Percentiles rank a stretch among this genome's conserved stretches.
Evolutionary conservation across 2,888 invertebrate genomes (phyloP).

Genomic region (Ophraella communa): DNA sequence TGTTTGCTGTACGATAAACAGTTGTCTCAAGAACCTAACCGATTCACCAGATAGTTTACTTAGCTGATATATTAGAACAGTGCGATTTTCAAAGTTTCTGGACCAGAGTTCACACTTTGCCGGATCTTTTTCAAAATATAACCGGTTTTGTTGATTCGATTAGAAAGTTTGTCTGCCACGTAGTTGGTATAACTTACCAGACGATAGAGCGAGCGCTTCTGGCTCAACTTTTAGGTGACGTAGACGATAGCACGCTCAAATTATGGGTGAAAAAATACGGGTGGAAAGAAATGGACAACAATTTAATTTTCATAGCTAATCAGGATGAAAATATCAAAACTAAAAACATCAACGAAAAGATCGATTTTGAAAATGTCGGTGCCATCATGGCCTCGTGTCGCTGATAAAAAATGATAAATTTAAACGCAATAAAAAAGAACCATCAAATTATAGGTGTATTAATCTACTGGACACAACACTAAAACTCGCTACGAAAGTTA

Average conservation of each 20-base stretch:
- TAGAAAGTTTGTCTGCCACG: slow-evolving; percentile 95
- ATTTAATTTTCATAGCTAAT: slow-evolving; percentile 86
- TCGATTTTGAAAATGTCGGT: slow-evolving; percentile 91
- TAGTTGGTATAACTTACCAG: slow-evolving; percentile 96
- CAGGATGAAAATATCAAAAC: slow-evolving; percentile 99
- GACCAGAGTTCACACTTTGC: slow-evolving; percentile 78
- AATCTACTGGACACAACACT: too few species aligned
- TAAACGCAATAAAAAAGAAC: too few species aligned
- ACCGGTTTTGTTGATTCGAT: slow-evolving; percentile 94
- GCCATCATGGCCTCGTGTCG: slow-evolving; percentile 84
- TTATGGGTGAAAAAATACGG: slow-evolving; percentile 94
- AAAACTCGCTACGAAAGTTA: too few species aligned
- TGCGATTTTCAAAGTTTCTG: slow-evolving; percentile 93
- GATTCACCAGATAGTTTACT: slow-evolving; percentile 85
- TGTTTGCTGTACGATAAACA: slow-evolving; percentile 86
- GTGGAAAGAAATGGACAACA: slow-evolving; percentile 86
- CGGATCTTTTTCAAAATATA: slow-evolving; percentile 79
- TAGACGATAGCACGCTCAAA: slow-evolving; percentile 84
- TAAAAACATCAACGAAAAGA: slow-evolving; percentile 98
- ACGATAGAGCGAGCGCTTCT: slow-evolving; percentile 85
- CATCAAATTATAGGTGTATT: too few species aligned
- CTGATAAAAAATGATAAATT: too few species aligned
- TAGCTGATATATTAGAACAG: slow-evolving; percentile 90
- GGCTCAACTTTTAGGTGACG: slow-evolving; percentile 84
- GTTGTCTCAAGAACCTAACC: slow-evolving; percentile 84